Percentiles rank a stretch among this genome's conserved stretches.
Evolutionary conservation across 2,113 vertebrate species (phyloP).

Genomic region (Sander lucioperca): DNA sequence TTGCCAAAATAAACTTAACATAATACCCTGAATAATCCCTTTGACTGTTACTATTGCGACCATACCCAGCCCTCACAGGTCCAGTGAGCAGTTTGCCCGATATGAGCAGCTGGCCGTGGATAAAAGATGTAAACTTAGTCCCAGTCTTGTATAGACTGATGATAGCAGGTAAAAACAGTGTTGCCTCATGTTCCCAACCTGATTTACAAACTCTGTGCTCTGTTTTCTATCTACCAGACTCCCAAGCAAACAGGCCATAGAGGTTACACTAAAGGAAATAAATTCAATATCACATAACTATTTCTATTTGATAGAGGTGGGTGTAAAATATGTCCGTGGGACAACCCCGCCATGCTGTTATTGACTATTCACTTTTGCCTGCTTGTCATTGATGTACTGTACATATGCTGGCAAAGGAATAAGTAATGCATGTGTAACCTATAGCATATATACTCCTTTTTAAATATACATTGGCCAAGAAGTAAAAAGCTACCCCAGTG

Average conservation of each 20-base stretch:
- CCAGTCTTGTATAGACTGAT: conserved; percentile 63
- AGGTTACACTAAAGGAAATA: conserved; percentile 81
- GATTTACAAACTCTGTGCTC: conserved; percentile 72
- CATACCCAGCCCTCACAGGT: not conserved
- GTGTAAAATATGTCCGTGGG: conserved; percentile 75
- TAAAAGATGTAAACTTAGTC: conserved; percentile 50
- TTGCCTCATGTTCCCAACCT: conserved; percentile 54
- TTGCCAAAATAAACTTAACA: not conserved
- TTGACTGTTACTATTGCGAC: not conserved
- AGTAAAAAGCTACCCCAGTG: conserved; percentile 79
- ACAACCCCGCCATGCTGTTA: conserved; percentile 73
- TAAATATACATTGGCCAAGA: conserved; percentile 89
- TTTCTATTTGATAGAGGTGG: conserved; percentile 74
- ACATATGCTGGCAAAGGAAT: conserved; percentile 83
- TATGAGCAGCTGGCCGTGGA: conserved; percentile 14
- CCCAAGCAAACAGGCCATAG: conserved; percentile 59
- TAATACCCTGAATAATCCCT: conserved; percentile 30
- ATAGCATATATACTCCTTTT: conserved; percentile 83
- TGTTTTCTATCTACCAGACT: conserved; percentile 71
- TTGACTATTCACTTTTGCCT: conserved; percentile 82
- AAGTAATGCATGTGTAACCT: conserved; percentile 88
- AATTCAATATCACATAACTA: conserved; percentile 72
- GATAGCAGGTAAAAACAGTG: conserved; percentile 62
- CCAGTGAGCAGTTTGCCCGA: conserved; percentile 11
- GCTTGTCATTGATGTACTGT: conserved; percentile 89